Percentiles rank a stretch among this genome's conserved stretches.
Evolutionary conservation across 2,113 vertebrate genomes (phyloP).

Genomic region (Otus sunia): DNA sequence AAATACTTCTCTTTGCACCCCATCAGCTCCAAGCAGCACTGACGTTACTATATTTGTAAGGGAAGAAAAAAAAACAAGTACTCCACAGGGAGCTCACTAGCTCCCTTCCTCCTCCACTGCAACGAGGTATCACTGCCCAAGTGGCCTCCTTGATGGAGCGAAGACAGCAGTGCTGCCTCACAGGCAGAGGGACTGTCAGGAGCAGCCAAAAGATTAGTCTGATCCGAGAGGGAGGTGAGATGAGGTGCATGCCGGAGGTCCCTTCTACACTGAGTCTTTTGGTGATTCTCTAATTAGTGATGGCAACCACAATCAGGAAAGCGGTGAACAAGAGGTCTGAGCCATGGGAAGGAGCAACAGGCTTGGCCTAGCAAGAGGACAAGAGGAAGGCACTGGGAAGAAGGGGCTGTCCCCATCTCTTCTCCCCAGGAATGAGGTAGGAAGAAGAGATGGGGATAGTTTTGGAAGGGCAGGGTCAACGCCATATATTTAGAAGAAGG

Average conservation of each 20-base stretch:
- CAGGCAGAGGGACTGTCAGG: background rate
- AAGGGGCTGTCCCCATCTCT: background rate
- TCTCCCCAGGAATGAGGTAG: background rate
- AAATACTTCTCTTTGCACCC: background rate
- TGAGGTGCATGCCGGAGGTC: background rate
- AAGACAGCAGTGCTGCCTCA: background rate
- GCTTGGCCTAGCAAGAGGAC: background rate
- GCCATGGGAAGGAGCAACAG: background rate
- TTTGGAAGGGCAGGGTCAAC: background rate
- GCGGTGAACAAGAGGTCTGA: background rate
- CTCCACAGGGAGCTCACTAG: background rate
- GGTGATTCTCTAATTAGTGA: background rate
- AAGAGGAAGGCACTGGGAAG: background rate
- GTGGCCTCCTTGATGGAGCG: background rate
- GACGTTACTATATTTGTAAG: background rate
- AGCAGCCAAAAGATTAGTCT: background rate
- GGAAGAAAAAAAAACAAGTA: background rate
- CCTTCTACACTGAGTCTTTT: background rate
- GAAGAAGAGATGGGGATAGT: background rate
- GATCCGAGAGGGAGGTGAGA: background rate
- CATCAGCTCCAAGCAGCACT: background rate
- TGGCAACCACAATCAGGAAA: background rate
- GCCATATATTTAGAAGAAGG: background rate
- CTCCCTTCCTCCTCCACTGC: background rate
- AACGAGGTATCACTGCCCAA: rapidly evolving